Conservation (phyloP, 2,797 vertebrate genomes). For the Chloroceryle inda region DNA sequence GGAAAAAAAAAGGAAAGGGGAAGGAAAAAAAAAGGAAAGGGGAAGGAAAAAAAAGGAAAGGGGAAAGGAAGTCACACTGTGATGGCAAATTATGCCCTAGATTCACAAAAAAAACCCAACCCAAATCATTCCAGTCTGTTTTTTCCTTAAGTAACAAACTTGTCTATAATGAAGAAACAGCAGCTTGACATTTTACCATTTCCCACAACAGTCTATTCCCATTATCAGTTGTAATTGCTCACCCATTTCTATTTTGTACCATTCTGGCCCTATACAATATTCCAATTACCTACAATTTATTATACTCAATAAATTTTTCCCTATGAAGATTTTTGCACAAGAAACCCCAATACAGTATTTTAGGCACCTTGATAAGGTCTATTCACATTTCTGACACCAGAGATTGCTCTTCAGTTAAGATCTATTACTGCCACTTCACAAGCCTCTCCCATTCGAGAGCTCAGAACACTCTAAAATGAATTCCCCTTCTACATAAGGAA, state of each 20-base stretch:
- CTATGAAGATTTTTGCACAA: neutral
- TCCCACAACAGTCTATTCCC: neutral
- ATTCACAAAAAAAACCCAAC: neutral
- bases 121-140: neutral
- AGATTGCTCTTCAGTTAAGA: conserved; percentile 74
- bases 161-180: too few relatives aligned
- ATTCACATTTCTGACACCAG: conserved; percentile 67
- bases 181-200: neutral
- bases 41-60: too few relatives aligned
- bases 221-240: neutral
- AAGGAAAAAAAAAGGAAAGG: too few relatives aligned
- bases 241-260: neutral
- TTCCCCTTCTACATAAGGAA: conserved; percentile 50
- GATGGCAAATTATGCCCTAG: neutral
- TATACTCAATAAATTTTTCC: neutral
- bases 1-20: too few relatives aligned
- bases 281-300: neutral
- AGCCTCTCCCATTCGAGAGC: conserved; percentile 17
- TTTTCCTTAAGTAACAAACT: neutral
- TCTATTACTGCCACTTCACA: conserved; percentile 55
- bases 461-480: conserved; percentile 30
- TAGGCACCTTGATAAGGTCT: conserved; percentile 47
- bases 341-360: neutral
- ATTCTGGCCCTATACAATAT: neutral
- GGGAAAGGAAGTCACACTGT: neutral